These are phyloP conservation scores for Acanthochromis polyacanthus DNA, from an alignment of 2,113 vertebrate genomes.

Conservation along the genomic window DNA sequence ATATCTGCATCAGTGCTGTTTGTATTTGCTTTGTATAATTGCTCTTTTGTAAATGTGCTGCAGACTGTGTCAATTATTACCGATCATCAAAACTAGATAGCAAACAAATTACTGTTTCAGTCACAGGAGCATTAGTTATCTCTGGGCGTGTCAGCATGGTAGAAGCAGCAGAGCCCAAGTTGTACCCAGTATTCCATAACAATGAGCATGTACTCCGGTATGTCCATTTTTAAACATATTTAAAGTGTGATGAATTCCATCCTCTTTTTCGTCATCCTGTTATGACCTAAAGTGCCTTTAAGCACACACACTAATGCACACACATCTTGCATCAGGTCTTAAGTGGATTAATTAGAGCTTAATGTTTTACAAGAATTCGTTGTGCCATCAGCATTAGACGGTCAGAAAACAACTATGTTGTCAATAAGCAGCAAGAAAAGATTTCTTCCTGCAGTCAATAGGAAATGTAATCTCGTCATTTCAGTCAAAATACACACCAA, in stretches of 20 bases:
- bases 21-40: not conserved
- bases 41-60: not conserved
- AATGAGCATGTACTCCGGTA: not conserved
- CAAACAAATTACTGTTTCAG: not conserved
- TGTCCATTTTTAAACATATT: not conserved
- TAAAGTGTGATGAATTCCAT: not conserved
- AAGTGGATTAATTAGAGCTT: too few species aligned
- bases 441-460: not conserved
- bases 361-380: too few species aligned
- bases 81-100: not conserved
- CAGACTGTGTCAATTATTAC: not conserved
- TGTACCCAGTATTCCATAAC: not conserved
- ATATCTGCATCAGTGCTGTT: slow-evolving; percentile 9
- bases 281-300: too few species aligned
- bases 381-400: too few species aligned
- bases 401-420: not conserved
- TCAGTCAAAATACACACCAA: not conserved
- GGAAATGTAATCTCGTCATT: not conserved
- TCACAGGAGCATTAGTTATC: not conserved
- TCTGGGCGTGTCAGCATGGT: not conserved
- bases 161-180: not conserved
- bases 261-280: too few species aligned
- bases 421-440: not conserved
- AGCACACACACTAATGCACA: too few species aligned
- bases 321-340: too few species aligned